These are phyloP conservation scores for Pipa parva DNA, from an alignment of 2,113 vertebrate species.

Conservation along the genomic window DNA sequence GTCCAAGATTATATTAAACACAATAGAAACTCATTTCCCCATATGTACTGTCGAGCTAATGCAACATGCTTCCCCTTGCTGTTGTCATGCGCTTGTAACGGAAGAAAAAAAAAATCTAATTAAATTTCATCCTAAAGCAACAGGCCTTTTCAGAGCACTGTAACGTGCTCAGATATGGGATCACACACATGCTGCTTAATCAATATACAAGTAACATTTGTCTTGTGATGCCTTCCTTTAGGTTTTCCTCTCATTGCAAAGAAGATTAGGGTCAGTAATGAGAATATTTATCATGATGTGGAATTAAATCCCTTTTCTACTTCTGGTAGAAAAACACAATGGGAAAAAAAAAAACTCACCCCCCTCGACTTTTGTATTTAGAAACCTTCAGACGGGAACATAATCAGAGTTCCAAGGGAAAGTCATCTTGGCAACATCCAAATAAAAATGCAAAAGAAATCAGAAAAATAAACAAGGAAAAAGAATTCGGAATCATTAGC, in stretches of 20 bases:
- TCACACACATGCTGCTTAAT: conserved; percentile 56
- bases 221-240: conserved; percentile 44
- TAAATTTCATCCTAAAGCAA: conserved; percentile 45
- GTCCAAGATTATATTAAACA: conserved; percentile 50
- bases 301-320: conserved; percentile 52
- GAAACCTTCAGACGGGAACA: too few species aligned
- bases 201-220: conserved; percentile 56
- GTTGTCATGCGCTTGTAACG: conserved; percentile 47
- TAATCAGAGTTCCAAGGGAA: too few species aligned
- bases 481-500: too few species aligned
- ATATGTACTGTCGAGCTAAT: conserved; percentile 31
- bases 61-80: conserved; percentile 30
- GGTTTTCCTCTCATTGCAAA: conserved; percentile 47
- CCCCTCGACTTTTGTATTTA: conserved; percentile 14
- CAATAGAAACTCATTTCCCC: conserved; percentile 49
- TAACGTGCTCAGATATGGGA: conserved; percentile 67
- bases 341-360: too few species aligned
- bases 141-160: conserved; percentile 45
- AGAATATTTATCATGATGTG: conserved; percentile 53
- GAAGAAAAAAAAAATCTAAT: conserved; percentile 50
- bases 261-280: conserved; percentile 56
- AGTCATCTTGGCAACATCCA: too few species aligned
- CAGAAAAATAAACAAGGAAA: too few species aligned
- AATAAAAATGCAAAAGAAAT: too few species aligned
- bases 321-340: conserved; percentile 29